phyloP scores from a whole-genome alignment of 35 echinoderm and acorn worm species.

The Apostichopus parvimensis region DNA sequence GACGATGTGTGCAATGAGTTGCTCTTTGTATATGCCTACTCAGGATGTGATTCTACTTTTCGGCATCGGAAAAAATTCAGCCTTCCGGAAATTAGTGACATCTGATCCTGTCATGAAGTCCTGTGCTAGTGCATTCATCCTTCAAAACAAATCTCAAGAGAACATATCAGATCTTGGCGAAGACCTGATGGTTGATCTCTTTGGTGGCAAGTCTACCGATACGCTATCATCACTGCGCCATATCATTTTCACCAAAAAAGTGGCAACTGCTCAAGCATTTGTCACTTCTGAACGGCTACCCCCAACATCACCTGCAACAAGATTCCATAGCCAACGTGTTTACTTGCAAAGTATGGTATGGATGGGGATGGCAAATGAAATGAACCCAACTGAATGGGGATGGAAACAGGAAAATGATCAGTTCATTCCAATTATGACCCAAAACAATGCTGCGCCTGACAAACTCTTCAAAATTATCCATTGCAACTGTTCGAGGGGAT shows the following conservation, averaged over 20 bases:
- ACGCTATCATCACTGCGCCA: slow-evolving; percentile 15
- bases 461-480: too few species aligned
- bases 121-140: slow-evolving; percentile 51
- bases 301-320: slow-evolving; percentile 35
- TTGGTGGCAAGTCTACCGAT: slow-evolving; percentile 44
- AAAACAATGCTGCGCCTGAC: too few species aligned
- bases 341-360: slow-evolving; percentile 29
- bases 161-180: not conserved
- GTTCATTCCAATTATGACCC: not conserved
- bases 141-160: not conserved
- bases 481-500: too few species aligned
- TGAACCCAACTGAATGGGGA: slow-evolving; percentile 34
- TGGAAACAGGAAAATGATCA: not conserved
- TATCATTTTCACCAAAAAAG: slow-evolving; percentile 9
- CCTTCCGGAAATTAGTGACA: slow-evolving; percentile 38
- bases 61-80: slow-evolving; percentile 71
- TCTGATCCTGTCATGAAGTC: slow-evolving; percentile 13
- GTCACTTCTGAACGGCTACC: slow-evolving; percentile 54
- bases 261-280: slow-evolving; percentile 34
- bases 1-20: too few species aligned
- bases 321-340: slow-evolving; percentile 36
- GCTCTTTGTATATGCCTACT: slow-evolving; percentile 64
- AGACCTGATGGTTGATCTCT: slow-evolving; percentile 50
- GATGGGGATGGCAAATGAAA: slow-evolving; percentile 9
- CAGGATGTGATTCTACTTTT: slow-evolving; percentile 71